Conservation (phyloP, 35 echinoderm and acorn worm species). For the Ptychodera flava region DNA sequence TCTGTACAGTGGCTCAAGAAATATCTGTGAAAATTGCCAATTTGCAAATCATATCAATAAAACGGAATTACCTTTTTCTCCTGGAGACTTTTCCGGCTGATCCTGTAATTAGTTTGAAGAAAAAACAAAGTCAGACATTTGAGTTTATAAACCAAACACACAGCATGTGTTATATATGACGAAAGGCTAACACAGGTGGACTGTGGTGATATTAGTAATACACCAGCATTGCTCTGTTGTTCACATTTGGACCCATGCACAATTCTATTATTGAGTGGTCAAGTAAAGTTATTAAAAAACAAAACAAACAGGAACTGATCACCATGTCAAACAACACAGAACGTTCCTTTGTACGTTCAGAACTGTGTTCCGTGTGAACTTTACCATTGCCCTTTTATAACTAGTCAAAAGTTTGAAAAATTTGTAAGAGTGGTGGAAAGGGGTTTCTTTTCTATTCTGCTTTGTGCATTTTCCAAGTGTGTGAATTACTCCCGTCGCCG, state of each 20-base stretch:
- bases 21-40: no score
- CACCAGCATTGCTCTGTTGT: background rate
- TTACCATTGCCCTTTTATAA: no score
- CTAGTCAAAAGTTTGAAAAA: no score
- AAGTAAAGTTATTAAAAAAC: background rate
- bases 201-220: background rate
- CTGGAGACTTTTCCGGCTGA: background rate
- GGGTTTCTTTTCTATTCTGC: no score
- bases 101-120: background rate
- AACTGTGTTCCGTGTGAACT: no score
- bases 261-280: background rate
- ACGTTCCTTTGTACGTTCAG: no score
- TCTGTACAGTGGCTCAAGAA: no score
- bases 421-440: no score
- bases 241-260: background rate
- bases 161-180: background rate
- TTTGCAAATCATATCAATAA: no score
- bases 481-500: no score
- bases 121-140: background rate
- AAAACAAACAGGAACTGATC: conserved; percentile 2
- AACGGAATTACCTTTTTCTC: background rate
- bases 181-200: background rate
- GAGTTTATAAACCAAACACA: background rate
- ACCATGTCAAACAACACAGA: no score
- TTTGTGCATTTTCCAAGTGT: no score